A percentile compares a stretch with the other conserved stretches of the same genome.
phyloP scores from a whole-genome alignment of 2,113 vertebrate species.

The Scomber scombrus region DNA sequence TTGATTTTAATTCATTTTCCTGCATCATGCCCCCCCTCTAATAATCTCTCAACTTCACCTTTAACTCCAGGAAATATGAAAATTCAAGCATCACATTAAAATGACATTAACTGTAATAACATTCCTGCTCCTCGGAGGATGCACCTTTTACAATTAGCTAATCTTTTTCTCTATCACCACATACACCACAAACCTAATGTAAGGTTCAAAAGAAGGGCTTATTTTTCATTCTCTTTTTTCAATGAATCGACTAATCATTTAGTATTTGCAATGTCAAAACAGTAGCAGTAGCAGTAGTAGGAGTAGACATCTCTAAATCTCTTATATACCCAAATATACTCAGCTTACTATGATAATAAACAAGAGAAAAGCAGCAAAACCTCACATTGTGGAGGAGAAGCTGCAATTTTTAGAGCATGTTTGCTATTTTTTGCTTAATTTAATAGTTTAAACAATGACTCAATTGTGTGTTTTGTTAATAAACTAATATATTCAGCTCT shows the following conservation, averaged over 20 bases:
- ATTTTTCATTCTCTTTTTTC: background rate
- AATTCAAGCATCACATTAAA: background rate
- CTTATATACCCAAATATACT: too few relatives aligned
- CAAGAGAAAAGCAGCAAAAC: background rate
- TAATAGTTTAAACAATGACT: too few relatives aligned
- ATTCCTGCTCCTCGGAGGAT: slow-evolving; percentile 17
- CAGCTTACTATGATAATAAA: background rate
- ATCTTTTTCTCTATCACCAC: background rate
- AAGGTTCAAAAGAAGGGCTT: too few relatives aligned
- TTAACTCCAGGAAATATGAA: background rate
- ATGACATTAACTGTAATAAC: background rate
- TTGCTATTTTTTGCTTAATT: too few relatives aligned
- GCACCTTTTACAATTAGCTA: background rate
- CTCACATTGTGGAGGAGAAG: background rate
- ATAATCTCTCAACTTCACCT: too few relatives aligned
- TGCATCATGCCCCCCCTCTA: too few relatives aligned
- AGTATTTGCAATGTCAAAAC: too few relatives aligned
- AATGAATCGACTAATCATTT: too few relatives aligned
- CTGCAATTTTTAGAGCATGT: background rate
- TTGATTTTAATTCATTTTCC: too few relatives aligned
- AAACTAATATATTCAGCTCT: background rate
- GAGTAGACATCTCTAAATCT: too few relatives aligned
- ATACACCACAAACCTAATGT: background rate
- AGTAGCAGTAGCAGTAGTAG: too few relatives aligned
- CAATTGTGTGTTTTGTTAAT: background rate